These are phyloP conservation scores for chimpanzee (Pan troglodytes) DNA, from an alignment of 2,113 vertebrate species.

Conservation along the genomic window NHGRI_mPanTro3-v2.1_pri NC_072401.2:21724001-21724500, in stretches of 20 bases:
- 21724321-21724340: not conserved
- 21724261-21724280: not conserved
- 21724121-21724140: not conserved
- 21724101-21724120: not conserved
- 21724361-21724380: not conserved
- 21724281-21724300: not conserved
- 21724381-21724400: too few species aligned
- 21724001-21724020: not conserved
- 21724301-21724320: not conserved
- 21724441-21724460: not conserved
- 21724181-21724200: not conserved
- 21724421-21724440: not conserved
- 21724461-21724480: not conserved
- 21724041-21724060: not conserved
- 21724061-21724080: not conserved
- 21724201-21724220: too few species aligned
- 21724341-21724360: fast-evolving
- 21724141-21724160: not conserved
- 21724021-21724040: not conserved
- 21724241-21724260: not conserved
- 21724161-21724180: not conserved
- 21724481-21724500: not conserved
- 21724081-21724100: not conserved
- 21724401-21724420: not conserved
- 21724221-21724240: not conserved